A percentile compares a stretch with the other conserved stretches of the same genome.
These are phyloP conservation scores for Epinotia bilunana DNA, from an alignment of 2,888 invertebrate species.

Conservation along the genomic window DNA sequence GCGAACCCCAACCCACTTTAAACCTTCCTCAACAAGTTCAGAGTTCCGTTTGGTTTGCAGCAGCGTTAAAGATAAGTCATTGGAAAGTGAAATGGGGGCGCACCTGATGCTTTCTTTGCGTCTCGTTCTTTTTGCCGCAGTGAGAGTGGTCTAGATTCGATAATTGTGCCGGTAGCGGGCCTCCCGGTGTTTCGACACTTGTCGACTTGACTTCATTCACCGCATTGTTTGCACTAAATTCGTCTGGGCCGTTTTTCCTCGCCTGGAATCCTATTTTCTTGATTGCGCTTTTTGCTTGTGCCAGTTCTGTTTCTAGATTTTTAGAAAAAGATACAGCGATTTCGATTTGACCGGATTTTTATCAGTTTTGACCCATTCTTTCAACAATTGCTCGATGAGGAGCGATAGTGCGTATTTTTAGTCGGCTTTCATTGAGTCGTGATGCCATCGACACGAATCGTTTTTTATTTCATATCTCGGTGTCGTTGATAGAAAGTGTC, in stretches of 20 bases:
- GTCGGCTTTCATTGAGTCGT: constrained; percentile 62
- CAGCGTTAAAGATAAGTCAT: constrained; percentile 68
- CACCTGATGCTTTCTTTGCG: constrained; percentile 83
- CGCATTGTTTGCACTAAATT: constrained; percentile 33
- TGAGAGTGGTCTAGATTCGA: constrained; percentile 83
- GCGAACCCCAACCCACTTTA: constrained; percentile 47
- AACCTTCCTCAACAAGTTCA: constrained; percentile 53
- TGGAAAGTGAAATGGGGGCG: constrained; percentile 84
- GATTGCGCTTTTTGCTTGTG: constrained; percentile 25
- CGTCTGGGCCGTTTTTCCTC: constrained; percentile 24
- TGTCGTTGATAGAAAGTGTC: constrained; percentile 69
- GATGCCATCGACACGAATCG: constrained; percentile 65
- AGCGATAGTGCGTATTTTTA: constrained; percentile 37
- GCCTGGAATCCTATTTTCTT: constrained; percentile 33
- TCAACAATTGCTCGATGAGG: constrained; percentile 40
- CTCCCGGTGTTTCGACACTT: constrained; percentile 64
- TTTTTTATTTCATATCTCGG: constrained; percentile 65
- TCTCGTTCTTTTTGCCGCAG: constrained; percentile 81
- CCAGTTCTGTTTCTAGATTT: constrained; percentile 19
- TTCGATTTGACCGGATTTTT: constrained; percentile 35
- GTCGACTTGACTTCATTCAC: constrained; percentile 36
- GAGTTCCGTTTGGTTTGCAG: constrained; percentile 60
- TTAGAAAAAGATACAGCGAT: constrained; percentile 36
- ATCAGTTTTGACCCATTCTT: constrained; percentile 43
- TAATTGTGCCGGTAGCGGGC: constrained; percentile 79